These are phyloP conservation scores for Stichodactyla helianthus DNA, from an alignment of 64 coral and sea anemone species.

Conservation along the genomic window DNA sequence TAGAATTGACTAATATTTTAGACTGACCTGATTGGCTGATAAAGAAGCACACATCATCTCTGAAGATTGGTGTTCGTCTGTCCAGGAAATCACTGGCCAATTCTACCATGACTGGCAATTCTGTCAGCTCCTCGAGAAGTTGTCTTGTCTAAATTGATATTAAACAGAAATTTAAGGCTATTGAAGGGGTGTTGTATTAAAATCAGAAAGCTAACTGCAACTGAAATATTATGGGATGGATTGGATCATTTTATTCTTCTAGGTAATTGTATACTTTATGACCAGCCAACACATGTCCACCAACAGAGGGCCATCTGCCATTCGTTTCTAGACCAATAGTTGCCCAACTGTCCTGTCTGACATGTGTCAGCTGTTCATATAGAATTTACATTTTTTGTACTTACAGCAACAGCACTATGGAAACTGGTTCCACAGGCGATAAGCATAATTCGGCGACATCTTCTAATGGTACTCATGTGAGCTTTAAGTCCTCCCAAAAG, in stretches of 20 bases:
- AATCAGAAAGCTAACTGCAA: too few species aligned
- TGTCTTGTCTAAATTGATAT: constrained; percentile 61
- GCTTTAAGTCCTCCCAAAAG: constrained; percentile 71
- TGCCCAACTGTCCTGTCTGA: too few species aligned
- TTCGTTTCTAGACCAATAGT: too few species aligned
- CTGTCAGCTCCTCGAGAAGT: constrained; percentile 84
- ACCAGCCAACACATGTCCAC: too few species aligned
- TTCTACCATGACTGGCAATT: constrained; percentile 90
- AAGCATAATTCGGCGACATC: constrained; percentile 82
- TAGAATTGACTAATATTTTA: background rate
- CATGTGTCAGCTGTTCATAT: background rate
- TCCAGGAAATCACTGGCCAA: constrained; percentile 98
- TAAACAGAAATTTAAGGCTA: background rate
- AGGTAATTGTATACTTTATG: too few species aligned
- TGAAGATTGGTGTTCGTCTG: constrained; percentile 80
- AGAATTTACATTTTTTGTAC: constrained; percentile 2
- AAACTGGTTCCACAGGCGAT: constrained; percentile 98
- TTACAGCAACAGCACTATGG: constrained; percentile 96
- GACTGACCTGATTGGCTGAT: constrained; percentile 93
- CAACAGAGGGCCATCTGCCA: too few species aligned
- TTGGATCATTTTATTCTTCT: too few species aligned
- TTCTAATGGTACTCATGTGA: constrained; percentile 79
- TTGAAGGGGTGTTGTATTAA: background rate
- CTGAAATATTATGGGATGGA: too few species aligned
- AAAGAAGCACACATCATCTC: constrained; percentile 99